A percentile compares a stretch with the other conserved stretches of the same genome.
These are phyloP conservation scores for Nineta flava DNA, from an alignment of 2,888 invertebrate species.

Conservation along the genomic window DNA sequence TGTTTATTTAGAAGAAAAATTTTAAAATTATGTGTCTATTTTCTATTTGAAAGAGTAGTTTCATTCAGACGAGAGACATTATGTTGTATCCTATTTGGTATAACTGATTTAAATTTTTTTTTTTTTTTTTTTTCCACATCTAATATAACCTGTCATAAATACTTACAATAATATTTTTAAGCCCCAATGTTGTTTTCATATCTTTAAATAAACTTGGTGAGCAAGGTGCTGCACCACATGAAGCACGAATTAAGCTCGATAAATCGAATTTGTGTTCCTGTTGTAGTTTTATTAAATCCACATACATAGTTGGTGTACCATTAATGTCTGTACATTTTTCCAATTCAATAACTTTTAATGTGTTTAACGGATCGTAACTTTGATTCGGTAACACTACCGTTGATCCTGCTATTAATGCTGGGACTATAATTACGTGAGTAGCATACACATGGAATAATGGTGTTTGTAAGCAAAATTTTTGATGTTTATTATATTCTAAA, in stretches of 20 bases:
- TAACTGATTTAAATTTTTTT: too few relatives aligned
- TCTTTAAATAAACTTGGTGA: constrained; percentile 41
- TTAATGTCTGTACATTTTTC: constrained; percentile 57
- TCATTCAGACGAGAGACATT: too few relatives aligned
- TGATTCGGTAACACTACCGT: constrained; percentile 43
- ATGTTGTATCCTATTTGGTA: too few relatives aligned
- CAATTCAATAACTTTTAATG: constrained; percentile 42
- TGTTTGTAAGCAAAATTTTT: constrained; percentile 44
- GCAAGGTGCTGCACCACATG: constrained; percentile 58
- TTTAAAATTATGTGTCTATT: too few relatives aligned
- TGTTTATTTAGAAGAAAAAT: too few relatives aligned
- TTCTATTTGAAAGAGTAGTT: too few relatives aligned
- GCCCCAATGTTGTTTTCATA: constrained; percentile 29
- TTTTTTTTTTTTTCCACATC: too few relatives aligned
- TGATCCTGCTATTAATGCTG: constrained; percentile 39
- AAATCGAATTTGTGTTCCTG: constrained; percentile 30
- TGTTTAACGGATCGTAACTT: constrained; percentile 41
- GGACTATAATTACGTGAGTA: constrained; percentile 42
- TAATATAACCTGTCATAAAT: too few relatives aligned
- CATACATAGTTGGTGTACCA: constrained; percentile 79
- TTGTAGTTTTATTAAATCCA: constrained; percentile 47
- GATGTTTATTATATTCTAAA: constrained; percentile 28
- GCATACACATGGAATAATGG: constrained; percentile 77
- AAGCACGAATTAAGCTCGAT: constrained; percentile 33
- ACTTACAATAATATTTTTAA: constrained; percentile 33